Conservation (phyloP, 2,888 invertebrate genomes). For the Drosophila anceps region DNA sequence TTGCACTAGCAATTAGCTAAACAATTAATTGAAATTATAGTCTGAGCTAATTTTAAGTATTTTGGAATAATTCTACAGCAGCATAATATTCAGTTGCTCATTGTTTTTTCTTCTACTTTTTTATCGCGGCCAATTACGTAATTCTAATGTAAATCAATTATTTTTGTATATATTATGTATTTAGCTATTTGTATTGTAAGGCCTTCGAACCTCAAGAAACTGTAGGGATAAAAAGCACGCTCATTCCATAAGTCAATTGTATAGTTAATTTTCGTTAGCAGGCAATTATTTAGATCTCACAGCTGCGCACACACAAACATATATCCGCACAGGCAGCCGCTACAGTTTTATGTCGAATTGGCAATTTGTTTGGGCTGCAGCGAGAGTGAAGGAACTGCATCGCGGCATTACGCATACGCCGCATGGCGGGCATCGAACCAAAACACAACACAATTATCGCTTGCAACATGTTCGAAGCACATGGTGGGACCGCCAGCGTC, state of each 20-base stretch:
- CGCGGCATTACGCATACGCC: conserved; percentile 49
- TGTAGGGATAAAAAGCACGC: not conserved
- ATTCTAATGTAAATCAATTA: not conserved
- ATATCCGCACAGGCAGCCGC: not conserved
- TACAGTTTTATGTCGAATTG: conserved; percentile 16
- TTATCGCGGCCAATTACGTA: not conserved
- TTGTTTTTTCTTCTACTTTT: not conserved
- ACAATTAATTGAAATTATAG: not conserved
- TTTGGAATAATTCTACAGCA: not conserved
- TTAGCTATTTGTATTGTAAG: not conserved
- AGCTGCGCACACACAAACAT: not conserved
- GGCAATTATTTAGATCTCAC: not conserved
- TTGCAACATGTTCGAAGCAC: conserved; percentile 70
- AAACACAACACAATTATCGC: conserved; percentile 68
- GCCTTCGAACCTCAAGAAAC: not conserved
- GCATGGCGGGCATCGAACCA: conserved; percentile 56
- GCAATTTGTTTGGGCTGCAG: conserved; percentile 56
- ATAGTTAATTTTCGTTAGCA: conserved; percentile 2
- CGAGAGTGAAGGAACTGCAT: conserved; percentile 14
- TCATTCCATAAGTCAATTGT: not conserved
- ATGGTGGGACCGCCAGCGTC: conserved; percentile 48
- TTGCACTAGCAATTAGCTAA: not conserved
- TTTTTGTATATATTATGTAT: not conserved
- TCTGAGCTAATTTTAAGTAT: not conserved
- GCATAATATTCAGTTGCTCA: not conserved